These are phyloP conservation scores for Amphiprion ocellaris DNA, from an alignment of 2,113 vertebrate species.

Conservation along the genomic window DNA sequence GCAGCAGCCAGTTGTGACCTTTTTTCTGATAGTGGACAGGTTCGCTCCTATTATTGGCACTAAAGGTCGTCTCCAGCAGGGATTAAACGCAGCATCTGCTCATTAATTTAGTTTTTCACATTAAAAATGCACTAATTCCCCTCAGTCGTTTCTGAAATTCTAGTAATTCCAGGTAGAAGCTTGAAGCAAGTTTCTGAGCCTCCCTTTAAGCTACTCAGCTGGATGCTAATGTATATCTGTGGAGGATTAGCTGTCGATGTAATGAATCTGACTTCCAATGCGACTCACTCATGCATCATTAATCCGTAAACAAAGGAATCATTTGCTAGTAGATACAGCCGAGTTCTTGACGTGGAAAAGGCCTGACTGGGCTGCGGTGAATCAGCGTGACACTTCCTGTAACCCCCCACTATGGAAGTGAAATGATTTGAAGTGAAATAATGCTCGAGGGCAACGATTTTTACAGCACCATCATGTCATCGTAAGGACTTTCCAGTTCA, in stretches of 20 bases:
- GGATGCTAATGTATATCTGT: not conserved
- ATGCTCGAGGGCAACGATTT: constrained; percentile 13
- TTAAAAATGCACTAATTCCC: constrained; percentile 11
- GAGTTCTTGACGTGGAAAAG: constrained; percentile 9
- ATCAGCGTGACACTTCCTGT: not conserved
- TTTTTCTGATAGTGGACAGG: constrained; percentile 26
- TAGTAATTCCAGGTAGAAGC: not conserved
- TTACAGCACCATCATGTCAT: not conserved
- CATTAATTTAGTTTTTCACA: not conserved
- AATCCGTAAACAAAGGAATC: constrained; percentile 69
- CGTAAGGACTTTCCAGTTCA: not conserved
- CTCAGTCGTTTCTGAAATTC: not conserved
- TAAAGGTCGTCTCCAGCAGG: constrained; percentile 18
- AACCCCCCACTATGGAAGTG: not conserved
- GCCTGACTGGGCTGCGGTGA: constrained; percentile 6
- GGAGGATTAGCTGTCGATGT: constrained; percentile 26
- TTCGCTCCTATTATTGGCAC: not conserved
- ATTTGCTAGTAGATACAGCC: constrained; percentile 12
- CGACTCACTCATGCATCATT: constrained; percentile 58
- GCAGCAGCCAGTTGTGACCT: constrained; percentile 39
- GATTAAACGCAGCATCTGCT: constrained; percentile 17
- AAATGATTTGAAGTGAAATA: constrained; percentile 32
- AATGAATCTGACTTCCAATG: constrained; percentile 20
- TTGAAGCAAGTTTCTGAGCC: not conserved
- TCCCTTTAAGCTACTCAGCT: not conserved